A percentile compares a stretch with the other conserved stretches of the same genome.
These are phyloP conservation scores for Monomorium pharaonis DNA, from an alignment of 1,140 invertebrate species.

Conservation along the genomic window DNA sequence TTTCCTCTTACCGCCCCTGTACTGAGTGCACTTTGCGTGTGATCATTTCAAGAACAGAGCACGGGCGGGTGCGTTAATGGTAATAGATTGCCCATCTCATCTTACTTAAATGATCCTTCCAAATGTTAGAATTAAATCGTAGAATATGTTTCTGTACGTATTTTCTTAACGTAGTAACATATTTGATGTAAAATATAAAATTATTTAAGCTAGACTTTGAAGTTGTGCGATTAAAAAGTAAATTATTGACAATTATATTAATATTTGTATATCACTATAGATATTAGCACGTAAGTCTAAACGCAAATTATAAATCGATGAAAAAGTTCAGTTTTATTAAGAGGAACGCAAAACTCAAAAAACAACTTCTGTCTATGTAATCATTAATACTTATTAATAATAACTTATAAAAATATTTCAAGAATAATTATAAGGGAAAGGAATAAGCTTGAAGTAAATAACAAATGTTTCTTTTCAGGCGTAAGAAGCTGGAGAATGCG, in stretches of 20 bases:
- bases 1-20: conserved; percentile 41
- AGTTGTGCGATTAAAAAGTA: background rate
- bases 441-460: background rate
- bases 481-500: background rate
- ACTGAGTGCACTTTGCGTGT: conserved; percentile 48
- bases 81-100: conserved; percentile 29
- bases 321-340: background rate
- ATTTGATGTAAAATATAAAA: background rate
- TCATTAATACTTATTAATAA: background rate
- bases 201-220: background rate
- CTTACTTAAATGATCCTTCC: conserved; percentile 17
- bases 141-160: background rate
- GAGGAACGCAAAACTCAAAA: background rate
- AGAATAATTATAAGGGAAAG: background rate
- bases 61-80: conserved; percentile 25
- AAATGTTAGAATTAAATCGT: background rate
- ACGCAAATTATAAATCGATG: background rate
- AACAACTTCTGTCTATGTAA: background rate
- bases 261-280: background rate
- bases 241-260: background rate
- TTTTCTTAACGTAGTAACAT: background rate
- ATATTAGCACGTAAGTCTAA: background rate
- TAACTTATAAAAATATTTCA: background rate
- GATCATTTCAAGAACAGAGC: conserved; percentile 41
- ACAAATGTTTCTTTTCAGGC: conserved; percentile 11